phyloP scores from a whole-genome alignment of 2,113 vertebrate genomes.

The Pygoscelis adeliae region DNA sequence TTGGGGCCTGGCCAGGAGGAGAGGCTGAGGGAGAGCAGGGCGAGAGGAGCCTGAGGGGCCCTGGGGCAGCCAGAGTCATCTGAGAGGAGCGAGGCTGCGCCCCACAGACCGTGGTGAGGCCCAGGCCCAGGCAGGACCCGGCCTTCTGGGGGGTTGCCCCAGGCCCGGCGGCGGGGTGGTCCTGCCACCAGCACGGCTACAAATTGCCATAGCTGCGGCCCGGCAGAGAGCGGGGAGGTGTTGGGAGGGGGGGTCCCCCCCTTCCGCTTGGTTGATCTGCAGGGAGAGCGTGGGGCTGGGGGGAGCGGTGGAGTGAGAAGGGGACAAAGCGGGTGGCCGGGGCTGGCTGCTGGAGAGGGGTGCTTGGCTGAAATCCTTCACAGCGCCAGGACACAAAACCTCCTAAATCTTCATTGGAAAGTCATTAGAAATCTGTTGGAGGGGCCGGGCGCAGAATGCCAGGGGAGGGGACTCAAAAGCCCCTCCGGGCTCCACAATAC shows the following conservation, averaged over 20 bases:
- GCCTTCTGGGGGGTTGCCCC: fast-evolving
- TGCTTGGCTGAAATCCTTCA: conserved; percentile 48
- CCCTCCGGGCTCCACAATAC: conserved; percentile 84
- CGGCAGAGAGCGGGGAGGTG: neutral
- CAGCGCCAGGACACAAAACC: conserved; percentile 34
- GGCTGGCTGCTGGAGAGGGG: neutral
- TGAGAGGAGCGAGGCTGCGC: fast-evolving
- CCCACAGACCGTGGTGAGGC: fast-evolving
- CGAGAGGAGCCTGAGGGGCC: neutral
- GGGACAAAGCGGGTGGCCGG: conserved; percentile 4
- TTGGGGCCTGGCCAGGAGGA: neutral
- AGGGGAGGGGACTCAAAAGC: conserved; percentile 74
- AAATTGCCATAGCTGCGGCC: conserved; percentile 52
- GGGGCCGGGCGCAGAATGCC: conserved; percentile 84
- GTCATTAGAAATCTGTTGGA: conserved; percentile 89
- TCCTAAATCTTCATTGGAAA: conserved; percentile 89
- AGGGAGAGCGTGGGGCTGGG: neutral
- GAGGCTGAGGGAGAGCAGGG: fast-evolving
- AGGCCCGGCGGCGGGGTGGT: neutral
- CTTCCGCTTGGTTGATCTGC: neutral
- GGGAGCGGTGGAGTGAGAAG: neutral
- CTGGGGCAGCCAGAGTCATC: neutral
- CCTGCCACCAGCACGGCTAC: conserved; percentile 45
- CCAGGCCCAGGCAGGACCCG: fast-evolving
- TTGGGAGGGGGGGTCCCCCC: neutral